A percentile compares a stretch with the other conserved stretches of the same genome.
Conservation (phyloP, 2,888 invertebrate genomes). For the Acronicta aceris region DNA sequence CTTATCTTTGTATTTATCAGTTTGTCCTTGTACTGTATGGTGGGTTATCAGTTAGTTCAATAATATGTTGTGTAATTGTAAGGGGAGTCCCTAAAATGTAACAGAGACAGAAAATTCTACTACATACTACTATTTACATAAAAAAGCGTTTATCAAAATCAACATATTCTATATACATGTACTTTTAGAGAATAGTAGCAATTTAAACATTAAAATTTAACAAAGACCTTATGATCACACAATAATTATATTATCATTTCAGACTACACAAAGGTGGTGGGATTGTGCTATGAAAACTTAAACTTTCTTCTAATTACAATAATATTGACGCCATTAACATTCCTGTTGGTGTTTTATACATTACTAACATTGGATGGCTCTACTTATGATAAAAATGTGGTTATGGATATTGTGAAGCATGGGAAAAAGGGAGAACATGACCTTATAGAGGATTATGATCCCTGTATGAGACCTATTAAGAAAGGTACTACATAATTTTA, state of each 20-base stretch:
- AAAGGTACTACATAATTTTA: slow-evolving; percentile 45
- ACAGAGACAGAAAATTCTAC: background rate
- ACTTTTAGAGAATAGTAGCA: no score
- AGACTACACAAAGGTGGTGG: slow-evolving; percentile 78
- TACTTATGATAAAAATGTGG: slow-evolving; percentile 48
- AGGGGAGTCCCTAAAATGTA: slow-evolving; percentile 37
- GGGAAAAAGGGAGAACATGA: slow-evolving; percentile 43
- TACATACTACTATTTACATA: background rate
- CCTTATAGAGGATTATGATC: slow-evolving; percentile 42
- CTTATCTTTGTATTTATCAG: slow-evolving; percentile 29
- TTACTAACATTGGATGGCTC: slow-evolving; percentile 72
- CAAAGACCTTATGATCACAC: background rate
- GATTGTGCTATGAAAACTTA: slow-evolving; percentile 67
- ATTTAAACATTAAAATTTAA: no score
- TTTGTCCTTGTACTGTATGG: slow-evolving; percentile 23
- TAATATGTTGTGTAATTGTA: background rate
- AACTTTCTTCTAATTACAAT: slow-evolving; percentile 66
- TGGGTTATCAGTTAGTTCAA: slow-evolving; percentile 5
- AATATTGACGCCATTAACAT: slow-evolving; percentile 70
- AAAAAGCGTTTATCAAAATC: background rate
- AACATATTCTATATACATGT: no score
- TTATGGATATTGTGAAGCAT: slow-evolving; percentile 26
- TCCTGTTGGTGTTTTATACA: slow-evolving; percentile 61
- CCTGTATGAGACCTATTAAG: slow-evolving; percentile 32
- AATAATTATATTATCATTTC: slow-evolving; percentile 68